Evolutionary conservation across 37 sponge, comb jelly and placozoan genomes (phyloP).

Genomic region (Axinella damicornis): DNA sequence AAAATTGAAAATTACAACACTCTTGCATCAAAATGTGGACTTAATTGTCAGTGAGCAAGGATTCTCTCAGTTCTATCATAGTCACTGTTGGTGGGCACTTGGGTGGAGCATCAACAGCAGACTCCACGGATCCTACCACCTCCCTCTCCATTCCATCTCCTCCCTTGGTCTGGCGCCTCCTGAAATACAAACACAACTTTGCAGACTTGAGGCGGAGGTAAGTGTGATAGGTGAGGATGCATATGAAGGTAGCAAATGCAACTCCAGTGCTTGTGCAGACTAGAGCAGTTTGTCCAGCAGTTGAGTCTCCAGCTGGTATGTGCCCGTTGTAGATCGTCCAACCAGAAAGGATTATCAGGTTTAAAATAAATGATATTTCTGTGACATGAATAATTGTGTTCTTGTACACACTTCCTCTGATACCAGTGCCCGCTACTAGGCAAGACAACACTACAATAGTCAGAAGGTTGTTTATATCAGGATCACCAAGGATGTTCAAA

Average conservation of each 20-base stretch:
- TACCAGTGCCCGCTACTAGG: not conserved
- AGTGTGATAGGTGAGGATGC: not conserved
- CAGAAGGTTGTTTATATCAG: not conserved
- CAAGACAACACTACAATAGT: not conserved
- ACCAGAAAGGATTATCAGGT: slow-evolving; percentile 11
- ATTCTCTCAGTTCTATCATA: no score
- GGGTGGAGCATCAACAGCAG: not conserved
- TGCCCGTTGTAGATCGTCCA: not conserved
- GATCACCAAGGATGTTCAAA: not conserved
- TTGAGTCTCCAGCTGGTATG: not conserved
- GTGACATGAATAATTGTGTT: not conserved
- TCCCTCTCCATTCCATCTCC: not conserved
- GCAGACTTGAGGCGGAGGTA: not conserved
- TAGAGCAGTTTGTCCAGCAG: not conserved
- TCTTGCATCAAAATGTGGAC: no score
- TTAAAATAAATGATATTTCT: slow-evolving; percentile 13
- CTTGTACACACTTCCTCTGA: slow-evolving; percentile 11
- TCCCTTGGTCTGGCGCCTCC: no score
- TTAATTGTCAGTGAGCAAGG: no score
- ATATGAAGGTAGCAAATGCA: not conserved
- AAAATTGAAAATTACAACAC: no score
- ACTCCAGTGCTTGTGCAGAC: not conserved
- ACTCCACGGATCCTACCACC: not conserved
- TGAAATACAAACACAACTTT: no score
- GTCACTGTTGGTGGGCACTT: no score